phyloP scores from a whole-genome alignment of 2,797 vertebrate species.

The Scolopax rusticola region DNA sequence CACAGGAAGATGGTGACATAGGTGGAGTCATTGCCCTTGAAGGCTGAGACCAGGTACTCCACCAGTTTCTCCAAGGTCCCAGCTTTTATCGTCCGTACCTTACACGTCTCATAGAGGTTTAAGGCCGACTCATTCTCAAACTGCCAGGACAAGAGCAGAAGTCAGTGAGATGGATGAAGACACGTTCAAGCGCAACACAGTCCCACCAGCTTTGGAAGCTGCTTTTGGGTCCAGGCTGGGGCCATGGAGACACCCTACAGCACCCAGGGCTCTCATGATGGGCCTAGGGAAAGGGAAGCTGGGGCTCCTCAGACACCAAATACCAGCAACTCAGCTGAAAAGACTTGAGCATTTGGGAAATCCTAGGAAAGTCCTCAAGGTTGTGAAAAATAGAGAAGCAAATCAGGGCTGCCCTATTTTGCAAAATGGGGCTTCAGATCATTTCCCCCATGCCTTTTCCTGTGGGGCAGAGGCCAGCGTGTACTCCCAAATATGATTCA shows the following conservation, averaged over 20 bases:
- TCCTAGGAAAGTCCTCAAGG: background rate
- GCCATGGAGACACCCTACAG: background rate
- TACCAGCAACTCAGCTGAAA: background rate
- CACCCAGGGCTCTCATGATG: background rate
- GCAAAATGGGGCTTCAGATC: background rate
- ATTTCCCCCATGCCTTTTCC: background rate
- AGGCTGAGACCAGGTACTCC: slow-evolving; percentile 96
- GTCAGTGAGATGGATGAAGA: background rate
- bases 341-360: background rate
- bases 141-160: slow-evolving; percentile 50
- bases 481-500: background rate
- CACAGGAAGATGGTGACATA: slow-evolving; percentile 99
- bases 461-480: accelerated
- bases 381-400: background rate
- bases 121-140: slow-evolving; percentile 91
- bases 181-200: accelerated
- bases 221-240: background rate
- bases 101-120: slow-evolving; percentile 96
- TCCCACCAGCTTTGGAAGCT: background rate
- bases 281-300: background rate
- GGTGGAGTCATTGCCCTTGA: slow-evolving; percentile 95
- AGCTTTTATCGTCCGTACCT: slow-evolving; percentile 95
- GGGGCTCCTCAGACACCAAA: background rate
- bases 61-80: slow-evolving; percentile 97
- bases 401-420: background rate